Base-by-base conservation (phyloP, 2,888 invertebrate genomes). In the Eilema caniola region DNA sequence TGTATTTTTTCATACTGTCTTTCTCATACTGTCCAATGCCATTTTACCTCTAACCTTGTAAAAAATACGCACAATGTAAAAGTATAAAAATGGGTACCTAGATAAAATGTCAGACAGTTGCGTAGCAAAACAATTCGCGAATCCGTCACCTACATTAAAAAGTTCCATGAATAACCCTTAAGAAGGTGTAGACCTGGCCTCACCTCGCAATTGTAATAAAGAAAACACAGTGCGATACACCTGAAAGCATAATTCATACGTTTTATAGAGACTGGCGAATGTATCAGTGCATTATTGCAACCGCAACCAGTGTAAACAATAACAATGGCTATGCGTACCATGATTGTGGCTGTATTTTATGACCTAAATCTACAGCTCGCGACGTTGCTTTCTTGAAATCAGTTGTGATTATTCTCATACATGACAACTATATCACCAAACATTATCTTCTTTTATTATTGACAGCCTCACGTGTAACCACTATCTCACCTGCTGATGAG, bases 261-360 rank as follows among this genome's bases (percentile, higher is more conserved):
- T 41, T 25, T 14, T 63, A 28, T 61, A 31, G 28, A 33, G 28
- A 8, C 28, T 75, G 66, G 57, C 68, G 57, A 61, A 41, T 67
- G 72, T 37, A 60, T 33, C 31, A 68, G 53, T 66, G 62, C 61
- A 65, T 67, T 70, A 53, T 41, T 62, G 60, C 78, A 75, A 66
- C 65, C 70, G 66, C 67, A 60, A 60, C 72, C 69, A 7, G 14
- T 66, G 47, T 68, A 78, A 80, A 79, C 76, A 80, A 73, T 72
- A 63, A 76, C 74, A 81, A 65, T 71, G 41, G n/a, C 8, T 72
- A 24, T 14, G 73, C 62, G 72, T 47, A 70, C 79, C 73, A 80
- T 33, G 65, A 63, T 23, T 67, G 63, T 56, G 5, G 25, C 12
- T 24, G 24, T 53, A 23, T 62, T 33, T 37, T 14, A 37, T 62